These are phyloP conservation scores for Cinclus cinclus DNA, from an alignment of 2,113 vertebrate genomes.

Conservation along the genomic window DNA sequence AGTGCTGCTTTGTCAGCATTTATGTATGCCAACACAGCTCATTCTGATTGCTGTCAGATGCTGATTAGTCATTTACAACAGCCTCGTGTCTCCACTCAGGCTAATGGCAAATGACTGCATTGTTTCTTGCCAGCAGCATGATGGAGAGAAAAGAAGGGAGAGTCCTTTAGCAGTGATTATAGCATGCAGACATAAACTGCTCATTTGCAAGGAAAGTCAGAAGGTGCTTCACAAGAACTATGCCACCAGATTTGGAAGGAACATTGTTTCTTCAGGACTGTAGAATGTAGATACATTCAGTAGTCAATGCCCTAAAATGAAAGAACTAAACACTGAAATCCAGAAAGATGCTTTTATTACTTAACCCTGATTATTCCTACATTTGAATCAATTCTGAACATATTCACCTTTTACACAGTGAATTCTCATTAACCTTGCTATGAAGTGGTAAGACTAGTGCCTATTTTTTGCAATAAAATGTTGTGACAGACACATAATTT, in stretches of 20 bases:
- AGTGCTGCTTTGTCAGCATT: neutral
- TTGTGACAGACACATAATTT: neutral
- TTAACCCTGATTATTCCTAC: neutral
- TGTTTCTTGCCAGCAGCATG: slow-evolving; percentile 8
- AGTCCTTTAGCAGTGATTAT: neutral
- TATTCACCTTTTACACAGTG: neutral
- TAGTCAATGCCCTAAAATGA: neutral
- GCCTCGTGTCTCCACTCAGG: neutral
- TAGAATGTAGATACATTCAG: neutral
- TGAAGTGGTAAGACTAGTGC: neutral
- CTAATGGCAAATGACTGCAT: neutral
- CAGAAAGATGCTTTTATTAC: neutral
- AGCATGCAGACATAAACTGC: neutral
- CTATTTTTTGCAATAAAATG: neutral
- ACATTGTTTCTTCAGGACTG: neutral
- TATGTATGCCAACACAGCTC: neutral
- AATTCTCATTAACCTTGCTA: neutral
- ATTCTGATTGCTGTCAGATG: slow-evolving; percentile 4
- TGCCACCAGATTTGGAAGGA: neutral
- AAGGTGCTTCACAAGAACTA: neutral
- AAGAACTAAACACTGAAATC: neutral
- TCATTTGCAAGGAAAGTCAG: neutral
- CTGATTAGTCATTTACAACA: slow-evolving; percentile 12
- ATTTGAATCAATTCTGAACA: neutral
- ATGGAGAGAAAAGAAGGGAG: neutral